These are phyloP conservation scores for Scalopus aquaticus DNA, from an alignment of 2,113 vertebrate genomes.

Conservation along the genomic window DNA sequence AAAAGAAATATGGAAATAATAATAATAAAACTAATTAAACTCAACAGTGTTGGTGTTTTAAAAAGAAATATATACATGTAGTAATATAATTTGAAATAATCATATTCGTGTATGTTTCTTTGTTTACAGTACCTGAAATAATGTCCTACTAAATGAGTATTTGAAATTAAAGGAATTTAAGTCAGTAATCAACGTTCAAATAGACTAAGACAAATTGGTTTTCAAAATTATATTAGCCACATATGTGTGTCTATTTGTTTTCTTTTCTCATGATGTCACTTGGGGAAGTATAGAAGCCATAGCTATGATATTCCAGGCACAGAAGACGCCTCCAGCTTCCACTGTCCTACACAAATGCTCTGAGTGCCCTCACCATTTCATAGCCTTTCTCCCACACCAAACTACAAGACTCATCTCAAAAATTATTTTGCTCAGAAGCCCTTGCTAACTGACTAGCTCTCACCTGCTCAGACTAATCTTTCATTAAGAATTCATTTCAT, in stretches of 20 bases:
- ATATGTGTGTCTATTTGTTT: background rate
- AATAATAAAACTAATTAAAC: conserved; percentile 30
- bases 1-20: background rate
- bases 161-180: conserved; percentile 43
- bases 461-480: background rate
- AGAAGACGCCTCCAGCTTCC: background rate
- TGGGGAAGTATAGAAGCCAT: background rate
- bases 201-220: background rate
- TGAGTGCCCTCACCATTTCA: background rate
- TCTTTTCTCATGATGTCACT: background rate
- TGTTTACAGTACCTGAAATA: conserved; percentile 27
- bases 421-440: background rate
- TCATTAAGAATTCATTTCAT: background rate
- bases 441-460: background rate
- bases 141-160: conserved; percentile 31
- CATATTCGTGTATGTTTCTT: background rate
- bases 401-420: background rate
- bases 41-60: background rate
- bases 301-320: background rate
- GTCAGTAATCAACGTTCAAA: conserved; percentile 24
- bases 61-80: background rate
- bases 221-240: conserved; percentile 10
- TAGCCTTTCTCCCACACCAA: background rate
- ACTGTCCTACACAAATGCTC: background rate
- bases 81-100: background rate